Conservation (phyloP, 2,888 invertebrate species). For the Atherix ibis region DNA sequence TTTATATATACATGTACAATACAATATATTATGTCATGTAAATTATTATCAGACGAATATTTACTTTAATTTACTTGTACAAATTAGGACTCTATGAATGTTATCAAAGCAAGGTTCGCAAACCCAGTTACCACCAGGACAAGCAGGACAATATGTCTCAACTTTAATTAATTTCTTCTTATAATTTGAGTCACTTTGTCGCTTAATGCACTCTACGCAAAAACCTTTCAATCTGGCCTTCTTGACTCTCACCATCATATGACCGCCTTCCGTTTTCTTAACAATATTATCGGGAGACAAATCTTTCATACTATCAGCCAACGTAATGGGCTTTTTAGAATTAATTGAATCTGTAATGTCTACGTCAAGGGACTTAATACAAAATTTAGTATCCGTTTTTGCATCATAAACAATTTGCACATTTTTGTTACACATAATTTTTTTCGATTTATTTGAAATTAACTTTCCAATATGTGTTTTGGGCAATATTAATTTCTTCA, state of each 20-base stretch:
- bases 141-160: slow-evolving; percentile 26
- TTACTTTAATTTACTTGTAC: too few relatives aligned
- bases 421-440: too few relatives aligned
- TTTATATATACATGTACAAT: too few relatives aligned
- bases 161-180: slow-evolving; percentile 19
- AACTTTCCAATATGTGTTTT: too few relatives aligned
- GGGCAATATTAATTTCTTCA: too few relatives aligned
- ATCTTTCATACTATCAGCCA: background rate
- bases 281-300: slow-evolving; percentile 8
- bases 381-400: too few relatives aligned
- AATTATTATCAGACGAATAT: too few relatives aligned
- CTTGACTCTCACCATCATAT: slow-evolving; percentile 23
- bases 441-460: too few relatives aligned
- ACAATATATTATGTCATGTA: too few relatives aligned
- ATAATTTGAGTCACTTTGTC: slow-evolving; percentile 8
- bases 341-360: background rate
- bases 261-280: slow-evolving; percentile 13
- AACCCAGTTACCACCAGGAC: slow-evolving; percentile 30
- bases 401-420: too few relatives aligned
- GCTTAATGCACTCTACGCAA: slow-evolving; percentile 28
- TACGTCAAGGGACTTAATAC: too few relatives aligned
- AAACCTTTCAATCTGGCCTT: slow-evolving; percentile 25
- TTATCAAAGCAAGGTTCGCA: slow-evolving; percentile 23
- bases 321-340: background rate
- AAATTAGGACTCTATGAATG: slow-evolving; percentile 2